Base-by-base conservation (phyloP, 2,113 vertebrate species). In the Empidonax alnorum region DNA sequence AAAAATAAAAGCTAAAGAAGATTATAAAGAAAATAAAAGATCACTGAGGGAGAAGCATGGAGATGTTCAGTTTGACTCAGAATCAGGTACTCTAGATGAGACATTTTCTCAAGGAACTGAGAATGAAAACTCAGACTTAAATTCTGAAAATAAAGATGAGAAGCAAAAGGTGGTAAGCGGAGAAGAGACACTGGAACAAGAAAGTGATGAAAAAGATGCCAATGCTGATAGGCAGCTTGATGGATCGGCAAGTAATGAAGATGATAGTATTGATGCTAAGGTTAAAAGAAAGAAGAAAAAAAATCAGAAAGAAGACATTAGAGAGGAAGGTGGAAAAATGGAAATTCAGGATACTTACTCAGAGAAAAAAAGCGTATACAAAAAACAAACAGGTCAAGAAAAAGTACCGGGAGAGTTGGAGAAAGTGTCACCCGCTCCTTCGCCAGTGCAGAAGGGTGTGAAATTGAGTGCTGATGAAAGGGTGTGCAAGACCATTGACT, bases 261-360 rank as follows among this genome's bases (percentile, higher is more conserved):
- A 98, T 46, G 97, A 97, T 13, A 41, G 61, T n/a, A 33, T 35
- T 47, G 97, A 98, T 52, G 25, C 35, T 53, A 98, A 89, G 47
- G 63, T 72, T 90, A 99, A 98, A 96, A 96, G 93, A 84, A 99
- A 97, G 80, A 98, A 98, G 63, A 99, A 98, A 76, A 98, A 98
- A 63, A 96, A 33, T 17, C 98, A 98, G 87, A 98, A 97, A 95
- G 97, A 98, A 75, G 96, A 97, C 46, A 56, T 4, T n/a, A 97
- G 80, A 93, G 97, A 96, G 6, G 97, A 97, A 24, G 89, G 87
- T 24, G 99, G 96, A 91, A 95, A 97, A 87, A 89, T 91, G n/a
- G 98, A 98, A 73, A 97, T 96, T 42, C 98, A 97, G 27, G 98
- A 98, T 30, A 56, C 63, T 19, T 91, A 68, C 55, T 94, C 84